Evolutionary conservation across 2,888 invertebrate species (phyloP).

Genomic region (Amiota communis): DNA sequence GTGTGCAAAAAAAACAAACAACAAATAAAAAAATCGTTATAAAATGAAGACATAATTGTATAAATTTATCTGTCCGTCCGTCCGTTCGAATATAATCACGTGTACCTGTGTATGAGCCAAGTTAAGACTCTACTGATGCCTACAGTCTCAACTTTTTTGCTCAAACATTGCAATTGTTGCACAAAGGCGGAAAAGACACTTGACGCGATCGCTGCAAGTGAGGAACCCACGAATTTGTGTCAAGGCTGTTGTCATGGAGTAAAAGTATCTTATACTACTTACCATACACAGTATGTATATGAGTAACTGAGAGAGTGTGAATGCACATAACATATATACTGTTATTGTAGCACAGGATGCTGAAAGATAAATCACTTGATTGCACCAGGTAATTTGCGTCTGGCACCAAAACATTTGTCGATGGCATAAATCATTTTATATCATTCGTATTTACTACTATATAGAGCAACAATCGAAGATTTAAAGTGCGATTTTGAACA

Average conservation of each 20-base stretch:
- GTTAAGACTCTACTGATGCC: not conserved
- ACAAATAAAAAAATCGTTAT: conserved; percentile 50
- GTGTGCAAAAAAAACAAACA: conserved; percentile 13
- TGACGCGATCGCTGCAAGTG: conserved; percentile 30
- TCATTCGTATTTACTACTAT: not conserved
- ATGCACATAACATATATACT: no score
- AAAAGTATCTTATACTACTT: conserved; percentile 3
- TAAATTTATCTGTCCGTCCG: not conserved
- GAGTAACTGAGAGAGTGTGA: not conserved
- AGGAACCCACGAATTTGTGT: conserved; percentile 52
- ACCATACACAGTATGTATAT: not conserved
- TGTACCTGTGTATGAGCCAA: not conserved
- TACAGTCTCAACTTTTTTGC: conserved; percentile 23
- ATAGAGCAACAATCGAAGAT: not conserved
- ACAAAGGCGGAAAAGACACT: conserved; percentile 32
- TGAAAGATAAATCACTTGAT: conserved; percentile 19
- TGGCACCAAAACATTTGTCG: not conserved
- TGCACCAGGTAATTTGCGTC: conserved; percentile 12
- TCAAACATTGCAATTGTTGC: conserved; percentile 30
- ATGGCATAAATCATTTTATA: not conserved
- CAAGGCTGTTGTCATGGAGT: conserved; percentile 51
- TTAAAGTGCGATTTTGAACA: no score
- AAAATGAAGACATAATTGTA: conserved; percentile 54
- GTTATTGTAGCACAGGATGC: conserved; percentile 1
- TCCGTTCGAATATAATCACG: no score